These are phyloP conservation scores for Microplitis mediator DNA, from an alignment of 1,140 invertebrate genomes.

Conservation along the genomic window DNA sequence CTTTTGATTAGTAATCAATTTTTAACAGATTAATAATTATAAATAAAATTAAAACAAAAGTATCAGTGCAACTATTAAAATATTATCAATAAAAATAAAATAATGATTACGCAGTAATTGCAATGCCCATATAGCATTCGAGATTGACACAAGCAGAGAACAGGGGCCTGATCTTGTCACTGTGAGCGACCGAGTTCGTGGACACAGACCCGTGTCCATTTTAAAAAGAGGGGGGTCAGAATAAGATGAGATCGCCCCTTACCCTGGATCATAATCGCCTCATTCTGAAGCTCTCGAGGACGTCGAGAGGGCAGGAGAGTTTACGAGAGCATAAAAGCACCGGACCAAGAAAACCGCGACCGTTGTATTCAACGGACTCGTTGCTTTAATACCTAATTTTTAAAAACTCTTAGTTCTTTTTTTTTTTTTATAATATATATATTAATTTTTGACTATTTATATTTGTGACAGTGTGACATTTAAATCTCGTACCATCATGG, in stretches of 20 bases:
- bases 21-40: no score
- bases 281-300: slow-evolving; percentile 8
- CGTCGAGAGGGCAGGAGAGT: slow-evolving; percentile 21
- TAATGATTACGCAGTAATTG: neutral
- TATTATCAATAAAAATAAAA: neutral
- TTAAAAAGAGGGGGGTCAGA: neutral
- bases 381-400: slow-evolving; percentile 21
- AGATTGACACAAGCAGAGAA: neutral
- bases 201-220: neutral
- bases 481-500: slow-evolving; percentile 43
- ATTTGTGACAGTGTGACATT: slow-evolving; percentile 13
- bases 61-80: neutral
- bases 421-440: slow-evolving; percentile 1
- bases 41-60: neutral
- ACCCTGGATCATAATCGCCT: neutral
- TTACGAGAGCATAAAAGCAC: slow-evolving; percentile 60
- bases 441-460: slow-evolving; percentile 9
- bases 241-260: slow-evolving; percentile 22
- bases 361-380: slow-evolving; percentile 55
- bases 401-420: neutral
- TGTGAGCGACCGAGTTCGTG: no score
- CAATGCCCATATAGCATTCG: neutral
- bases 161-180: neutral
- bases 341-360: slow-evolving; percentile 56
- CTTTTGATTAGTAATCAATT: no score